These are phyloP conservation scores for Argya squamiceps DNA, from an alignment of 2,797 vertebrate genomes.

Conservation along the genomic window DNA sequence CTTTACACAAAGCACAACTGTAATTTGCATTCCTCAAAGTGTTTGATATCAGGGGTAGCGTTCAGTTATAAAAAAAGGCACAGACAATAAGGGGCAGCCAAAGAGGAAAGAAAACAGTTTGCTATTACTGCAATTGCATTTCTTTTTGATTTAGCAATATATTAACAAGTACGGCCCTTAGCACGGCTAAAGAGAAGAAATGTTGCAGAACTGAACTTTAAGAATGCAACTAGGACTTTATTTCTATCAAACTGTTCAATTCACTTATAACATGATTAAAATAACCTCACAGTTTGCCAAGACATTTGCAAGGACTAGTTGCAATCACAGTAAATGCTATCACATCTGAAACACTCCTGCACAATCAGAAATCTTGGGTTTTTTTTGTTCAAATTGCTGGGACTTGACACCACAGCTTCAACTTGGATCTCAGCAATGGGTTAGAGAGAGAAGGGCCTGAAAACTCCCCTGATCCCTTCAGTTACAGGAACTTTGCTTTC, in stretches of 20 bases:
- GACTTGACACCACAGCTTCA: neutral
- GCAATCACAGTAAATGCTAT: neutral
- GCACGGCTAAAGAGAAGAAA: neutral
- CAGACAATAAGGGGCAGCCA: neutral
- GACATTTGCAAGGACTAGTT: neutral
- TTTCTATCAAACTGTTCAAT: neutral
- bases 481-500: neutral
- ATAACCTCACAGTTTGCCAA: neutral
- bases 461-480: neutral
- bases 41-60: fast-evolving
- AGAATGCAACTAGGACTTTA: neutral
- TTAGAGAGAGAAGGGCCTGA: neutral
- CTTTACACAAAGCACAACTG: neutral
- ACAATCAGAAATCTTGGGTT: neutral
- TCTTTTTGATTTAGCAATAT: neutral
- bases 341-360: neutral
- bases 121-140: neutral
- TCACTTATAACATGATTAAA: neutral
- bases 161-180: neutral
- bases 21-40: neutral
- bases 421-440: neutral
- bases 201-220: neutral
- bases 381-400: neutral
- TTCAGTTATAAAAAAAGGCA: neutral
- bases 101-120: neutral